These are phyloP conservation scores for Drosophila planitibia DNA, from an alignment of 2,888 invertebrate genomes.

Conservation along the genomic window DNA sequence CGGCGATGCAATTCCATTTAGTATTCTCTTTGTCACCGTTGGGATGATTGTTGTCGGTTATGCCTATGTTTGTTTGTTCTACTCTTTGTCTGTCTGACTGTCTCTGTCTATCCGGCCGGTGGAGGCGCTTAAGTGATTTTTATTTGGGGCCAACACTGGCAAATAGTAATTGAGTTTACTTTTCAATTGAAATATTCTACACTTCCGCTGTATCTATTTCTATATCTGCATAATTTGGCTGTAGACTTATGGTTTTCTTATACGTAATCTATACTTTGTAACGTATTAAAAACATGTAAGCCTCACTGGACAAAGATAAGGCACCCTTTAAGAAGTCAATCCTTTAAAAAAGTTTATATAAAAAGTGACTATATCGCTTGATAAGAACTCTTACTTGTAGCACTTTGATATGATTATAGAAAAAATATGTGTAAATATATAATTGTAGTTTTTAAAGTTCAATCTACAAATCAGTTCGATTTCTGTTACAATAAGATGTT, in stretches of 20 bases:
- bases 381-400: not conserved
- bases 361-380: not conserved
- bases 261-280: not conserved
- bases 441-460: not conserved
- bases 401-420: not conserved
- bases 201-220: not conserved
- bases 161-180: slow-evolving; percentile 35
- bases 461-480: not conserved
- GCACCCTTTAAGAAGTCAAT: not conserved
- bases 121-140: slow-evolving; percentile 51
- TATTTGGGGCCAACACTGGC: slow-evolving; percentile 5
- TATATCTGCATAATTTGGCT: not conserved
- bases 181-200: slow-evolving; percentile 27
- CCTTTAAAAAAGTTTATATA: not conserved
- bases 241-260: not conserved
- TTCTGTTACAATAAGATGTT: not conserved
- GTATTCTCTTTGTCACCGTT: slow-evolving; percentile 24
- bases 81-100: slow-evolving; percentile 1
- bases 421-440: not conserved
- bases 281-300: not conserved
- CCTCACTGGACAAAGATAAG: not conserved
- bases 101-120: not conserved
- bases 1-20: slow-evolving; percentile 18
- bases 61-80: slow-evolving; percentile 38
- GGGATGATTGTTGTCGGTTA: slow-evolving; percentile 14